Conservation (phyloP, 2,113 vertebrate genomes). For the Ariopsis seemanni region DNA sequence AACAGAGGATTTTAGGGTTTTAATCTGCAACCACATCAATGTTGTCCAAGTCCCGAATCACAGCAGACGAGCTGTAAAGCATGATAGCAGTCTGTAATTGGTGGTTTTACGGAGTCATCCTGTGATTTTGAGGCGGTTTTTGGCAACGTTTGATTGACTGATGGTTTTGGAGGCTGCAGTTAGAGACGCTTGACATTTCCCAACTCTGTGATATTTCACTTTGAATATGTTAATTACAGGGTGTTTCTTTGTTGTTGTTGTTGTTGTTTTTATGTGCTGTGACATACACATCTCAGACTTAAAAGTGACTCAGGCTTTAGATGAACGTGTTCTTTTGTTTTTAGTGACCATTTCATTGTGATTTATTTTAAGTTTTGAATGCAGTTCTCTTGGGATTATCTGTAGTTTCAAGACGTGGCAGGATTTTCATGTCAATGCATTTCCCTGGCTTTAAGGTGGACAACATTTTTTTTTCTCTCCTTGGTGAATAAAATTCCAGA, state of each 20-base stretch:
- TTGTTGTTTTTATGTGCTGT: slow-evolving; percentile 18
- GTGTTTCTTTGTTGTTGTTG: background rate
- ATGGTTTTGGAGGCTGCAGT: background rate
- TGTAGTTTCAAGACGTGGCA: background rate
- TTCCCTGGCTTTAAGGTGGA: background rate
- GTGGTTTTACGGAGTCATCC: background rate
- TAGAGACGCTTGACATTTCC: slow-evolving; percentile 11
- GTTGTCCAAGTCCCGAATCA: slow-evolving; percentile 1
- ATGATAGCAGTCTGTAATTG: background rate
- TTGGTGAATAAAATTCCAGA: background rate
- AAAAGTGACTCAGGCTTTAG: background rate
- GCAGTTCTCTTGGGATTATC: background rate
- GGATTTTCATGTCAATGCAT: background rate
- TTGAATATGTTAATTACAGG: slow-evolving; percentile 18
- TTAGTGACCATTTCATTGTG: background rate
- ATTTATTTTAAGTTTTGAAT: background rate
- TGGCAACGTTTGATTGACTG: background rate
- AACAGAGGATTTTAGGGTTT: slow-evolving; percentile 8
- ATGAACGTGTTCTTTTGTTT: background rate
- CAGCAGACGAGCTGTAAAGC: slow-evolving; percentile 13
- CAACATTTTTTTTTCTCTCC: background rate
- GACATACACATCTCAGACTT: background rate
- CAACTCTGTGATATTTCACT: slow-evolving; percentile 13
- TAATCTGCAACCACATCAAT: slow-evolving; percentile 5
- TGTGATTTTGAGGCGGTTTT: background rate